Percentiles rank a stretch among this genome's conserved stretches.
These are phyloP conservation scores for Heliothis peltigera DNA, from an alignment of 2,888 invertebrate genomes.

Conservation along the genomic window DNA sequence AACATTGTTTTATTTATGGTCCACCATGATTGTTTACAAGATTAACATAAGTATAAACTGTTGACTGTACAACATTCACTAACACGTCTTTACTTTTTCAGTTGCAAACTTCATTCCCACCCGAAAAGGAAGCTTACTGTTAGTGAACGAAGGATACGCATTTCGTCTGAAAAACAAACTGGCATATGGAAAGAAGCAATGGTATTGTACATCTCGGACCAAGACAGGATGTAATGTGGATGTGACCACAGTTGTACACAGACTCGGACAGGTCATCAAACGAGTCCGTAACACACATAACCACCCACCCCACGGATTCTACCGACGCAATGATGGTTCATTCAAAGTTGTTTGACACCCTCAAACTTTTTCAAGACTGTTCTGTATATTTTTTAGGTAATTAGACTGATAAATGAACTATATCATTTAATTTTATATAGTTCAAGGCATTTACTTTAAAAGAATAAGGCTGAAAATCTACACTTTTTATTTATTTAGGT, in stretches of 20 bases:
- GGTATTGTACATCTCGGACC: conserved; percentile 83
- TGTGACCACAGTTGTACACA: conserved; percentile 77
- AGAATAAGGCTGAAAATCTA: conserved; percentile 33
- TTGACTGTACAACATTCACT: conserved; percentile 34
- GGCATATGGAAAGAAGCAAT: conserved; percentile 85
- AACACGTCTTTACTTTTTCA: conserved; percentile 67
- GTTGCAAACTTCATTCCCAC: conserved; percentile 84
- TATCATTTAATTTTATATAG: conserved; percentile 2
- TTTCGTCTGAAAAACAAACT: conserved; percentile 84
- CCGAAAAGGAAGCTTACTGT: conserved; percentile 80
- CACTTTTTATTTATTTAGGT: not conserved
- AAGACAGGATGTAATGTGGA: conserved; percentile 85
- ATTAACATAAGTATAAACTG: not conserved
- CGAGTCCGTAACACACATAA: conserved; percentile 81
- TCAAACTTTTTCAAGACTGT: conserved; percentile 7
- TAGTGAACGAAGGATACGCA: conserved; percentile 82
- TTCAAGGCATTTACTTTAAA: conserved; percentile 8
- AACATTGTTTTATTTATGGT: conserved; percentile 25
- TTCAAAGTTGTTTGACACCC: conserved; percentile 78
- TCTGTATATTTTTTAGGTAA: conserved; percentile 3
- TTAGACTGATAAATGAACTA: conserved; percentile 23
- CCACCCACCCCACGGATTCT: conserved; percentile 82
- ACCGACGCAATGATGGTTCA: conserved; percentile 80
- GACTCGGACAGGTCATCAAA: conserved; percentile 74
- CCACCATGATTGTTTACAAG: not conserved